Percentiles rank a stretch among this genome's conserved stretches.
phyloP scores from a whole-genome alignment of 1,140 invertebrate species.

The Eufriesea mexicana region DNA sequence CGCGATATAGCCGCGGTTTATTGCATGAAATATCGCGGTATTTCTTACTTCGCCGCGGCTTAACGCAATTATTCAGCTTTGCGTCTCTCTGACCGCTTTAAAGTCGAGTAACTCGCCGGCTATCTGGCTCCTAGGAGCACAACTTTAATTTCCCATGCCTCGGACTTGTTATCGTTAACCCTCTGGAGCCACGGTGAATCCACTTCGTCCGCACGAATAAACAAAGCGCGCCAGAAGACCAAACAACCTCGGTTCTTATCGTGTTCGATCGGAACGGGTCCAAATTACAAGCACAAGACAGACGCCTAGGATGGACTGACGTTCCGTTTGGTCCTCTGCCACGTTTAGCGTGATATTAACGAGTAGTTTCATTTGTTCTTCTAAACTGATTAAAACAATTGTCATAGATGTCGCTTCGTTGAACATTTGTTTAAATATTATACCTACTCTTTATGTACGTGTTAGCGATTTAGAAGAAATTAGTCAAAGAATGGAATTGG shows the following conservation, averaged over 20 bases:
- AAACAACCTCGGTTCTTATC: slow-evolving; percentile 19
- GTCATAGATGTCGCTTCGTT: too few species aligned
- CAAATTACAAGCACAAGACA: not conserved
- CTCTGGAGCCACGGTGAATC: not conserved
- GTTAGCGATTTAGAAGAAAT: too few species aligned
- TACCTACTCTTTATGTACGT: too few species aligned
- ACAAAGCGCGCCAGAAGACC: slow-evolving; percentile 12
- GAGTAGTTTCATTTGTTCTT: not conserved
- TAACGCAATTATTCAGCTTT: slow-evolving; percentile 62
- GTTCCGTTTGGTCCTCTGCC: not conserved
- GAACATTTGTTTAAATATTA: too few species aligned
- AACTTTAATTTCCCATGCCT: slow-evolving; percentile 35
- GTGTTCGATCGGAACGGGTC: slow-evolving; percentile 1
- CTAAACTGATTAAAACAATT: not conserved
- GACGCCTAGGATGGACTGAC: not conserved
- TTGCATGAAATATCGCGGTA: slow-evolving; percentile 62
- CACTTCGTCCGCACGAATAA: slow-evolving; percentile 6
- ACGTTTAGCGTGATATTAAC: not conserved
- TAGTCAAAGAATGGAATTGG: too few species aligned
- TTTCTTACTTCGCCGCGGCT: slow-evolving; percentile 53
- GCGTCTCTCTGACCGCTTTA: slow-evolving; percentile 57
- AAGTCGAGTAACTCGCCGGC: slow-evolving; percentile 41
- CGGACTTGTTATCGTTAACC: slow-evolving; percentile 25
- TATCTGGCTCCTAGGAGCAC: not conserved
- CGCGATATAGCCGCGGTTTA: slow-evolving; percentile 58